Conservation (phyloP, 2,113 vertebrate genomes). For the Tringa solitaria region DNA sequence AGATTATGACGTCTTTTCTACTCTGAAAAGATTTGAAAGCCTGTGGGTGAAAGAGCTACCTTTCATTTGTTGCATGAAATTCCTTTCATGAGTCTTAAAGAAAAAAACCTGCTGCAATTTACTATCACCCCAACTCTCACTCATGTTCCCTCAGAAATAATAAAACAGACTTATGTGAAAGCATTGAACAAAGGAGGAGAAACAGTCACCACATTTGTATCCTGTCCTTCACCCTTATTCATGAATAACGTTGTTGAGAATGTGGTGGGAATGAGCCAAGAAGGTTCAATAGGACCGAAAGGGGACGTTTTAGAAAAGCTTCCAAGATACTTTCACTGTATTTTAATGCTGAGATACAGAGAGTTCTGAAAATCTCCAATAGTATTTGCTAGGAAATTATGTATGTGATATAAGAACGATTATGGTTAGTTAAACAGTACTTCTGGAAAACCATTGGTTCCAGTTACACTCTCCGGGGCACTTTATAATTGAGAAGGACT, state of each 20-base stretch:
- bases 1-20: neutral
- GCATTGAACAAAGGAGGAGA: neutral
- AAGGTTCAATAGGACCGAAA: neutral
- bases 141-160: neutral
- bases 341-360: neutral
- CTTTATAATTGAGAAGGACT: neutral
- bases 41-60: neutral
- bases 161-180: neutral
- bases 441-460: conserved; percentile 28
- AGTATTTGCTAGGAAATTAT: conserved; percentile 4
- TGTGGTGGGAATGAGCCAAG: neutral
- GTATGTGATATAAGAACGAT: neutral
- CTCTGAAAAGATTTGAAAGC: neutral
- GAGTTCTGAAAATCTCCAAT: neutral
- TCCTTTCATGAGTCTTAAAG: neutral
- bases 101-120: neutral
- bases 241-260: neutral
- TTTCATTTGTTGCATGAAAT: neutral
- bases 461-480: neutral
- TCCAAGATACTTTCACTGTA: neutral
- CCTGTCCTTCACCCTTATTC: neutral
- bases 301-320: neutral
- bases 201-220: neutral
- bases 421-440: neutral
- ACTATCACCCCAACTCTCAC: neutral